A percentile compares a stretch with the other conserved stretches of the same genome.
Conservation (phyloP, 2,888 invertebrate genomes). For the Apamea epomidion region DNA sequence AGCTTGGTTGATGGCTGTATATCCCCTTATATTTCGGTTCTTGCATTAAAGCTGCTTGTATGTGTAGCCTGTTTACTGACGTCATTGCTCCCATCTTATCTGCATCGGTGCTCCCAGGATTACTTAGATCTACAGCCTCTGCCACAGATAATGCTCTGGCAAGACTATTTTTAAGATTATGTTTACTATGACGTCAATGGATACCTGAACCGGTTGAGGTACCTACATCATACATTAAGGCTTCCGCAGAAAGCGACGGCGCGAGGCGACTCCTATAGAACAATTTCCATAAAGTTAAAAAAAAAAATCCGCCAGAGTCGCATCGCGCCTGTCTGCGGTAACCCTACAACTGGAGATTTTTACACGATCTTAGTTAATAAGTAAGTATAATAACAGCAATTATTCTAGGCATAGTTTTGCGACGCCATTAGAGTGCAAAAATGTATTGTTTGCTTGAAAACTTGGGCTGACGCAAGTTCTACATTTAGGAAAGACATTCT, state of each 20-base stretch:
- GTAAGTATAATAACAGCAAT: neutral
- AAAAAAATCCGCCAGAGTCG: neutral
- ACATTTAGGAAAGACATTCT: neutral
- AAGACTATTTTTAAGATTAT: slow-evolving; percentile 1
- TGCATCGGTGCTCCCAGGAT: neutral
- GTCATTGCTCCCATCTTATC: slow-evolving; percentile 17
- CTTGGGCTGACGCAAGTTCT: slow-evolving; percentile 5
- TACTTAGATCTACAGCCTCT: neutral
- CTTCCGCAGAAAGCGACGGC: neutral
- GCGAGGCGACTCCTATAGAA: neutral
- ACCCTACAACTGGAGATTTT: slow-evolving; percentile 5
- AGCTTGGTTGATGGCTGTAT: too few relatives aligned
- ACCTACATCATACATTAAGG: neutral
- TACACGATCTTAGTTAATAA: neutral
- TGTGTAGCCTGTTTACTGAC: slow-evolving; percentile 12
- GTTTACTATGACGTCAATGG: slow-evolving; percentile 22
- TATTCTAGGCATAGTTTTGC: slow-evolving; percentile 5
- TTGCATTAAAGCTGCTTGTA: neutral
- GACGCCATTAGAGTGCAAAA: neutral
- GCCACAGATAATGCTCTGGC: neutral
- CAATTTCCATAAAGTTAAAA: neutral
- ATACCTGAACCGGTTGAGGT: neutral
- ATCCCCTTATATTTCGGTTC: neutral
- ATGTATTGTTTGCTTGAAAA: neutral
- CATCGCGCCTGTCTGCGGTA: neutral